Base-by-base conservation (phyloP, 2,888 invertebrate genomes). In the Neoitamus cyanurus region DNA sequence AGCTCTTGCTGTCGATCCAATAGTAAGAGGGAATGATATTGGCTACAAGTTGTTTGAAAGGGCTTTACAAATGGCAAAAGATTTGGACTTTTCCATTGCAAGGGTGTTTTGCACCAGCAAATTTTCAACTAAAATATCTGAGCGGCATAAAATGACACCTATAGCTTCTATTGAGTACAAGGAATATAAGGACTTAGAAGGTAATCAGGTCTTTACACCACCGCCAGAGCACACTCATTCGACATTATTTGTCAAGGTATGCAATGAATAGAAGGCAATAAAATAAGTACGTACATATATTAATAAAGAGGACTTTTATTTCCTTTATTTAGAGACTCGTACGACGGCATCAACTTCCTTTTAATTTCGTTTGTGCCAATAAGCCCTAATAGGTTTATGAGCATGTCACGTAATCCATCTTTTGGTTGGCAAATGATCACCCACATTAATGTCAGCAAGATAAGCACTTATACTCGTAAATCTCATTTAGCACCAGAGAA, bases 61-160 rank as follows among this genome's bases (percentile, higher is more conserved):
- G 30, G 83, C 85, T 37, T 78, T 87, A 34, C 73, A 85, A 68
- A 78, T 85, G 75, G 87, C 80, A 0, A 86, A 86, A 77, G 25
- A 37, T 46, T 69, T 86, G 9, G 85, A 86, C 6, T 87, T 82
- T 83, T 70, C 83, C 15, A 25, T 87, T 1, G 83, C 84, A 3
- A 85, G 70, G 46, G 69, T 75, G 31, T 87, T 87, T 84, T 87
- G 87, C 73, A 86, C 87, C 2, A 86, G 87, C 73, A 34, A 85
- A 7, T 87, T 84, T 68, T 87, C 87, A 13, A 80, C 83, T n/a
- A 85, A 72, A 42, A 85, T 87, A 25, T 86, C 87, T 3, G 84
- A 86, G 58, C 83, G 69, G 58, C 48, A 85, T 13, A 69, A 83
- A 11, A 87, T 87, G 87, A 84, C 85, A 28, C 83, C 73, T 48